Evolutionary conservation across 2,888 invertebrate genomes (phyloP), one percentile per base, ranked within the genome.

Genomic region (Pelosia muscerda): DNA sequence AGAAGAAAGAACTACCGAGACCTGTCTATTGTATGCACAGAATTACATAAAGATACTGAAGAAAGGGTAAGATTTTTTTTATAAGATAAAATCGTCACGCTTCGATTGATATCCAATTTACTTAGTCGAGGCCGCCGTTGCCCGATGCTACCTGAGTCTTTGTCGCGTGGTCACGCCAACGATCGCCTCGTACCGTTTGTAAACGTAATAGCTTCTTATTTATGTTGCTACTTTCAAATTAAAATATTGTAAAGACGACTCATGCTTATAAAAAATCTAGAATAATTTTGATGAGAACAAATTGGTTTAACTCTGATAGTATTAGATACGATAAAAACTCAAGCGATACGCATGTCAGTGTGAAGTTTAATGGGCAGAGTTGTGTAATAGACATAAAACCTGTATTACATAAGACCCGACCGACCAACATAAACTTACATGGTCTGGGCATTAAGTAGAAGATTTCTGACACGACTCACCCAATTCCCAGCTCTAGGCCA

Each of bases 81-180:
- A 84, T 89, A 67, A 86, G 86, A 90, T 88, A 82, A 88, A 91
- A 90, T 86, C 89, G 91, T 92, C 89, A 91, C 87, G 93, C 87
- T 88, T 87, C 89, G 89, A 89, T 92, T 84, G 91, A 83, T 89
- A 90, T 91, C 91, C 92, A 92, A 93, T 93, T 93, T 92, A 92
- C 87, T 89, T 85, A 84, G 86, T 81, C 83, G 84, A 89, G 84
- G 79, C 89, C 83, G 84, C 84, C 62, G 55, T 13, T 84, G 84
- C 82, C 82, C 77, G 81, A 78, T 71, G 84, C 82, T 89, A 88
- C 88, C 88, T 88, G 88, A 83, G 76, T 80, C 89, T 89, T 91
- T 93, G 92, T 92, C 90, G 85, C 88, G 83, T 86, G 85, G 90
- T 91, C 91, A 92, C 90, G 92, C 88, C 85, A 83, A 73, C 81